These are phyloP conservation scores for Cyprinodon tularosa DNA, from an alignment of 2,113 vertebrate species.

Conservation along the genomic window DNA sequence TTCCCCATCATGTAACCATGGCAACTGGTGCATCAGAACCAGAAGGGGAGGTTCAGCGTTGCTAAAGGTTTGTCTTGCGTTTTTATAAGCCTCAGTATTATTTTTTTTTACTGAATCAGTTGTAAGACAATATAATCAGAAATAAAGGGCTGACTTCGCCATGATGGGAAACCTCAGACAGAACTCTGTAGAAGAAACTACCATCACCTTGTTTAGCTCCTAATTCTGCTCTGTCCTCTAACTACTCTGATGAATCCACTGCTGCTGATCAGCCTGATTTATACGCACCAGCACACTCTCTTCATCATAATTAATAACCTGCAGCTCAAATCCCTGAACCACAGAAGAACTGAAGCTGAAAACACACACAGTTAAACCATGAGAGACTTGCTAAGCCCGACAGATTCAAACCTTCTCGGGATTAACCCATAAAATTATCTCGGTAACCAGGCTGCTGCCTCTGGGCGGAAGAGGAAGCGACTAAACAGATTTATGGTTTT, in stretches of 20 bases:
- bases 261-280: slow-evolving; percentile 64
- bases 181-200: not conserved
- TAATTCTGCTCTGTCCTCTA: slow-evolving; percentile 5
- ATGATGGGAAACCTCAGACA: not conserved
- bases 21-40: not conserved
- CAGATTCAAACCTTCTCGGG: slow-evolving; percentile 60
- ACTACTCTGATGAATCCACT: slow-evolving; percentile 52
- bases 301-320: slow-evolving; percentile 67
- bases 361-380: slow-evolving; percentile 58
- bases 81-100: no score
- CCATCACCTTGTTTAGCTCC: not conserved
- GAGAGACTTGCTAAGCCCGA: slow-evolving; percentile 64
- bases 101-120: no score
- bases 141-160: no score
- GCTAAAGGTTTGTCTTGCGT: not conserved
- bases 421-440: slow-evolving; percentile 69
- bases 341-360: slow-evolving; percentile 57
- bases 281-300: slow-evolving; percentile 56
- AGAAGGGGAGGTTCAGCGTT: not conserved
- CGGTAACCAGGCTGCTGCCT: slow-evolving; percentile 46
- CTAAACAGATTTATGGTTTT: slow-evolving; percentile 15
- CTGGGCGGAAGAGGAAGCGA: slow-evolving; percentile 3
- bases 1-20: not conserved
- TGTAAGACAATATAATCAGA: no score
- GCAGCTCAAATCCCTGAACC: slow-evolving; percentile 65